Evolutionary conservation across 2,113 vertebrate species (phyloP).

Genomic region (Hipposideros armiger): DNA sequence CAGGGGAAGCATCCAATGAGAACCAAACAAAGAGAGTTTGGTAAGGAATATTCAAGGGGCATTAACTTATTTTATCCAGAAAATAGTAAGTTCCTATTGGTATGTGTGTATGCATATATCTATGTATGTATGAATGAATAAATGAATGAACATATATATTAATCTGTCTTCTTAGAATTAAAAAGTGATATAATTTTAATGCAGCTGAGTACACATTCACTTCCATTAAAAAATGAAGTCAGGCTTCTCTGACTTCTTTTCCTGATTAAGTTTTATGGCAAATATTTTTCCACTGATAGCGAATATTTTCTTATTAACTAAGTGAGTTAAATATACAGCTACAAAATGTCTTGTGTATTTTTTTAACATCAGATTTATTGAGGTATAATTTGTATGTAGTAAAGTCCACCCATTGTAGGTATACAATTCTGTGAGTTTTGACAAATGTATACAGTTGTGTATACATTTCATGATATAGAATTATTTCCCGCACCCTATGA

Average conservation of each 20-base stretch:
- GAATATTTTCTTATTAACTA: constrained; percentile 45
- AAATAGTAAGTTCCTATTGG: not conserved
- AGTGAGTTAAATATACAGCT: not conserved
- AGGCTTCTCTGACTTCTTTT: not conserved
- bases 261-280: constrained; percentile 24
- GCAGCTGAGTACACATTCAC: not conserved
- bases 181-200: not conserved
- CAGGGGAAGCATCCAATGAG: not conserved
- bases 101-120: not conserved
- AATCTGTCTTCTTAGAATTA: not conserved
- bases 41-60: not conserved
- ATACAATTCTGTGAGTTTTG: not conserved
- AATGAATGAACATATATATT: not conserved
- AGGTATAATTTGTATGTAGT: not conserved
- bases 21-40: not conserved
- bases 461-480: not conserved
- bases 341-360: not conserved
- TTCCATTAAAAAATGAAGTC: constrained; percentile 48
- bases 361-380: not conserved
- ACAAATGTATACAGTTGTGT: not conserved
- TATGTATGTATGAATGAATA: not conserved
- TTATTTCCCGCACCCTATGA: not conserved
- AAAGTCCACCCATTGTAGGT: not conserved
- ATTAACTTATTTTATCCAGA: not conserved
- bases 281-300: constrained; percentile 28